Evolutionary conservation across 2,113 vertebrate species (phyloP).

Genomic region (Pygoscelis antarcticus): DNA sequence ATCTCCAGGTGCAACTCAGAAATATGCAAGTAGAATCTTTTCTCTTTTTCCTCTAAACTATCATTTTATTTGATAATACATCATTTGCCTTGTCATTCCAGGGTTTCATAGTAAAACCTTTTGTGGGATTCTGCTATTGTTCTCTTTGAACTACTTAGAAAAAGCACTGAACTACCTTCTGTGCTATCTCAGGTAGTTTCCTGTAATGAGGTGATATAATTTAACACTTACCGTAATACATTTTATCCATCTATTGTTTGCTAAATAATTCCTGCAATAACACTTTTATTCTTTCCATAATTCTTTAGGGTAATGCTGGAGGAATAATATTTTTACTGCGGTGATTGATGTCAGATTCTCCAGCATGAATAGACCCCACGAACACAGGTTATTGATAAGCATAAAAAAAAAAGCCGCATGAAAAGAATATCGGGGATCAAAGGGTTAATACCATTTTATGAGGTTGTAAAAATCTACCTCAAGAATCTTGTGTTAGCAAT

Average conservation of each 20-base stretch:
- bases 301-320: conserved; percentile 76
- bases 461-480: conserved; percentile 85
- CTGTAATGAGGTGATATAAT: conserved; percentile 78
- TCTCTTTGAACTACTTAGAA: conserved; percentile 67
- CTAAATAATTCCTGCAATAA: conserved; percentile 83
- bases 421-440: conserved; percentile 76
- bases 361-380: conserved; percentile 48
- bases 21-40: background rate
- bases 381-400: conserved; percentile 82
- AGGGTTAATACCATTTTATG: conserved; percentile 88
- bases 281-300: conserved; percentile 83
- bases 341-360: conserved; percentile 76
- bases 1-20: conserved; percentile 33
- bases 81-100: conserved; percentile 12
- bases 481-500: conserved; percentile 84
- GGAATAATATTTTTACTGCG: conserved; percentile 77
- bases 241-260: conserved; percentile 83
- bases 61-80: conserved; percentile 40
- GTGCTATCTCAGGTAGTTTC: conserved; percentile 67
- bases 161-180: conserved; percentile 57
- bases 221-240: conserved; percentile 79
- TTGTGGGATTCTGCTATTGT: conserved; percentile 70
- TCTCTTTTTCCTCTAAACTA: background rate
- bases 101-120: conserved; percentile 55
- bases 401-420: conserved; percentile 52